phyloP scores from a whole-genome alignment of 1,140 invertebrate species.

The Luehdorfia chinensis region DNA sequence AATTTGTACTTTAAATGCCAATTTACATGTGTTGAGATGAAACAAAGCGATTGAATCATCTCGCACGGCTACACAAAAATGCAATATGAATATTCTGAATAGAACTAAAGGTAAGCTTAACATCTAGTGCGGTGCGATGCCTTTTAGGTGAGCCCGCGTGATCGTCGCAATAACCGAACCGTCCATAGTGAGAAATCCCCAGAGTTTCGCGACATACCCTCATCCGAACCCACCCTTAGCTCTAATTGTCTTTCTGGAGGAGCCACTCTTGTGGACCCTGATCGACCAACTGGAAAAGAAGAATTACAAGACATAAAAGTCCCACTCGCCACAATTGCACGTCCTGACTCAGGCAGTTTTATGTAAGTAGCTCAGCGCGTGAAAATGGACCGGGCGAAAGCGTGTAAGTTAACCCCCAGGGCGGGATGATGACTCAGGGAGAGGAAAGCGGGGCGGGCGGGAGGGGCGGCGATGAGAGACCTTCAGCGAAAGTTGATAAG shows the following conservation, averaged over 20 bases:
- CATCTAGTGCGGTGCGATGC: slow-evolving; percentile 74
- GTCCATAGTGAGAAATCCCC: slow-evolving; percentile 72
- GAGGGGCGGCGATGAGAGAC: slow-evolving; percentile 67
- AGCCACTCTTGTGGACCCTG: slow-evolving; percentile 76
- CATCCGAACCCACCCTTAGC: slow-evolving; percentile 65
- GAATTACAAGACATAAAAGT: slow-evolving; percentile 70
- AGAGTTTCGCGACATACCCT: slow-evolving; percentile 69
- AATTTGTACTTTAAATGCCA: slow-evolving; percentile 78
- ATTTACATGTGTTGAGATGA: slow-evolving; percentile 74
- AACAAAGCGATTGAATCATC: slow-evolving; percentile 64
- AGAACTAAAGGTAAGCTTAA: slow-evolving; percentile 68
- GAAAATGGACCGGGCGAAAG: slow-evolving; percentile 65
- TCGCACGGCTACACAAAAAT: slow-evolving; percentile 58
- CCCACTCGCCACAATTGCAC: slow-evolving; percentile 58
- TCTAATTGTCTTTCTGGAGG: slow-evolving; percentile 76
- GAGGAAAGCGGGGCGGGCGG: slow-evolving; percentile 18
- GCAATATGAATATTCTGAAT: slow-evolving; percentile 55
- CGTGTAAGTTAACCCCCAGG: slow-evolving; percentile 47
- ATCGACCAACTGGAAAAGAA: slow-evolving; percentile 77
- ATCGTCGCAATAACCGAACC: slow-evolving; percentile 62
- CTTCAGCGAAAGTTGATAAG: slow-evolving; percentile 68
- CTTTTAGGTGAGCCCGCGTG: slow-evolving; percentile 69
- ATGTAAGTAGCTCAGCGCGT: slow-evolving; percentile 69
- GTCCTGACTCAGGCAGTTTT: slow-evolving; percentile 45
- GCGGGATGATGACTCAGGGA: slow-evolving; percentile 36